Conservation (phyloP, 2,113 vertebrate genomes). For the Oplegnathus fasciatus region DNA sequence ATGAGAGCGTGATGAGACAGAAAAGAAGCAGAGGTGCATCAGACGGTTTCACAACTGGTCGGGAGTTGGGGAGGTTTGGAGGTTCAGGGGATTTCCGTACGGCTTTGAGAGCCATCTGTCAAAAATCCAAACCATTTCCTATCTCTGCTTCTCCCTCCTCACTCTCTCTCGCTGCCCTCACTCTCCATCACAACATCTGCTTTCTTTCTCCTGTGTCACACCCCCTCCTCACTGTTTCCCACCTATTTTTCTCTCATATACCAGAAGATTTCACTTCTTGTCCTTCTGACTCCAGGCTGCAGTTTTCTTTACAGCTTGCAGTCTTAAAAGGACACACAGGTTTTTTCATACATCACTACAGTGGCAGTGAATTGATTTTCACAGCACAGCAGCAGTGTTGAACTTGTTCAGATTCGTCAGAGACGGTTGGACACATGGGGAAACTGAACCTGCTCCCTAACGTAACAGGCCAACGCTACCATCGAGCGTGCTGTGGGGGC, state of each 20-base stretch:
- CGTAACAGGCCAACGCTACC: constrained; percentile 29
- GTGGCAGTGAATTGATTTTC: constrained; percentile 10
- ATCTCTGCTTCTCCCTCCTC: constrained; percentile 48
- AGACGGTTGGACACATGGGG: constrained; percentile 14
- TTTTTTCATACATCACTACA: constrained; percentile 3
- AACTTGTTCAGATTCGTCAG: constrained; percentile 10
- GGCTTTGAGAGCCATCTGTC: constrained; percentile 77
- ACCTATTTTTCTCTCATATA: constrained; percentile 21
- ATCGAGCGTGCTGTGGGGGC: constrained; percentile 11
- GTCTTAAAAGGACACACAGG: not conserved
- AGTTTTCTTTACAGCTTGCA: not conserved
- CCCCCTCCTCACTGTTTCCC: constrained; percentile 26
- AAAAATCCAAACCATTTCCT: constrained; percentile 85
- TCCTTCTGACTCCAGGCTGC: not conserved
- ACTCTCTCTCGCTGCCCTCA: not conserved
- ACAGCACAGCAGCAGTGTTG: constrained; percentile 12
- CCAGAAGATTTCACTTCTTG: not conserved
- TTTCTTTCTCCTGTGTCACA: constrained; percentile 59
- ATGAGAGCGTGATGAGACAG: not conserved
- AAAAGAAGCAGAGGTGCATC: constrained; percentile 37
- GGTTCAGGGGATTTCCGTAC: constrained; percentile 75
- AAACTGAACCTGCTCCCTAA: constrained; percentile 48
- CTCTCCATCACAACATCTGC: constrained; percentile 72
- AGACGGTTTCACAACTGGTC: constrained; percentile 50
- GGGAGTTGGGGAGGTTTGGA: constrained; percentile 53